A percentile compares a stretch with the other conserved stretches of the same genome.
phyloP scores from a whole-genome alignment of 2,888 invertebrate genomes.

The Thymelicus sylvestris region DNA sequence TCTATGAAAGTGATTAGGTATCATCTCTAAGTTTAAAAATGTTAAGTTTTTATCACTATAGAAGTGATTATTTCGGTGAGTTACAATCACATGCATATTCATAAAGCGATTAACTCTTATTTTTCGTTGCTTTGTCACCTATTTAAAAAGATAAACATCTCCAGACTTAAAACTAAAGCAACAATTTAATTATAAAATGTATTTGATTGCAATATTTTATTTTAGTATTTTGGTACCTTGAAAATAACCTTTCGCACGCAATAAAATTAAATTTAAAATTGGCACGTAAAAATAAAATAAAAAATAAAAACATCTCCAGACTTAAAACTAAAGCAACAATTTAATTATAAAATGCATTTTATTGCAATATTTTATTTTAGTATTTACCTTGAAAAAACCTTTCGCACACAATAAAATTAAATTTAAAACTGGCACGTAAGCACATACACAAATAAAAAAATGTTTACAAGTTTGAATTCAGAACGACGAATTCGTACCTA shows the following conservation, averaged over 20 bases:
- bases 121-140: slow-evolving; percentile 17
- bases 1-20: slow-evolving; percentile 22
- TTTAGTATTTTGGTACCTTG: slow-evolving; percentile 6
- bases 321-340: slow-evolving; percentile 9
- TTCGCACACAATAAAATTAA: background rate
- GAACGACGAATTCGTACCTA: slow-evolving; percentile 26
- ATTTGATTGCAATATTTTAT: background rate
- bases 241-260: background rate
- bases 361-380: background rate
- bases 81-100: slow-evolving; percentile 40
- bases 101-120: slow-evolving; percentile 29
- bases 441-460: slow-evolving; percentile 33
- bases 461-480: slow-evolving; percentile 22
- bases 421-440: slow-evolving; percentile 14
- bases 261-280: background rate
- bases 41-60: slow-evolving; percentile 14
- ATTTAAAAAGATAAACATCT: slow-evolving; percentile 18
- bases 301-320: no score
- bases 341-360: background rate
- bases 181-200: background rate
- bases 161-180: slow-evolving; percentile 10
- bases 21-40: slow-evolving; percentile 14
- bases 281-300: slow-evolving; percentile 28
- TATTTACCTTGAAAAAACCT: background rate
- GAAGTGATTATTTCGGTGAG: slow-evolving; percentile 9